Conservation (phyloP, 92 coral and sea anemone species). For the Siderastrea siderea region DNA sequence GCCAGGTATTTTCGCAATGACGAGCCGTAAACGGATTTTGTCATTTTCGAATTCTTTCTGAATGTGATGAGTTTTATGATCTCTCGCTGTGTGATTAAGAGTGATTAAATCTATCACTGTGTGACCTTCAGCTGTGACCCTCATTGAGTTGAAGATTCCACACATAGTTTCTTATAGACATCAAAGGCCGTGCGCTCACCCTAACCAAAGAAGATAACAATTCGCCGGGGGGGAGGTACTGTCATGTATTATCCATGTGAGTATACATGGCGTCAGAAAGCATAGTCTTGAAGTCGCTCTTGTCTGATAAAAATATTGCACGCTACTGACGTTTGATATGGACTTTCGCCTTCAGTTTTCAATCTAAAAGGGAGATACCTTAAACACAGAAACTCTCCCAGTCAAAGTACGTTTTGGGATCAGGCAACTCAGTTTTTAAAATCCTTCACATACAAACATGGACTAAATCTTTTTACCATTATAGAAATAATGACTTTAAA, state of each 20-base stretch:
- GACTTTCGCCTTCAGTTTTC: too few species aligned
- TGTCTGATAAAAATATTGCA: too few species aligned
- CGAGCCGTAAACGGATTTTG: background rate
- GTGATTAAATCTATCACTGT: conserved; percentile 1
- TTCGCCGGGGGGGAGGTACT: background rate
- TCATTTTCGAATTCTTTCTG: background rate
- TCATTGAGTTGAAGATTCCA: conserved; percentile 5
- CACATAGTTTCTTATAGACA: background rate
- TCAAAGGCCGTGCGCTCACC: background rate
- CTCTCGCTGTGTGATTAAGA: background rate
- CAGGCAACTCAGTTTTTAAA: too few species aligned
- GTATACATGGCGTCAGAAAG: background rate
- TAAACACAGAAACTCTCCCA: too few species aligned
- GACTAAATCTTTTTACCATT: too few species aligned
- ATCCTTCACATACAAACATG: too few species aligned
- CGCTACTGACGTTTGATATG: too few species aligned
- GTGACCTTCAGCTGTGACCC: conserved; percentile 17
- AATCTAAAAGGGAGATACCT: too few species aligned
- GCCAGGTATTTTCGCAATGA: background rate
- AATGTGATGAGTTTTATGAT: background rate
- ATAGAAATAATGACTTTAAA: too few species aligned
- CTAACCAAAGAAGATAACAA: background rate
- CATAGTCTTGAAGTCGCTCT: too few species aligned
- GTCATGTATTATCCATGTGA: background rate
- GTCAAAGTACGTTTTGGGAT: too few species aligned